phyloP scores from a whole-genome alignment of 2,888 invertebrate species.

The Melanargia galathea region DNA sequence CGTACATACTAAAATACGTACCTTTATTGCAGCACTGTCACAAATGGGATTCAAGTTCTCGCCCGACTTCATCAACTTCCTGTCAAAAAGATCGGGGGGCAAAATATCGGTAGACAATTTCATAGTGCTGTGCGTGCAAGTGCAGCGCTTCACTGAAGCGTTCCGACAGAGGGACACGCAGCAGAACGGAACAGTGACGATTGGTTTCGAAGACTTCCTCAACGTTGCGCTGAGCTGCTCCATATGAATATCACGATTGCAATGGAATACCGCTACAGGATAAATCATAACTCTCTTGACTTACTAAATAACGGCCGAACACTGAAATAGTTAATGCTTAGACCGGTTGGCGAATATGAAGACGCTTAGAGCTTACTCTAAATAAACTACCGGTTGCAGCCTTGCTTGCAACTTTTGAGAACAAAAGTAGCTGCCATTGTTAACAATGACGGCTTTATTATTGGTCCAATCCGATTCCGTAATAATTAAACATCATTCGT shows the following conservation, averaged over 20 bases:
- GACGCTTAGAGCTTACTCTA: too few relatives aligned
- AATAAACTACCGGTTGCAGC: too few relatives aligned
- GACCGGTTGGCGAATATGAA: too few relatives aligned
- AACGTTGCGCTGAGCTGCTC: conserved; percentile 90
- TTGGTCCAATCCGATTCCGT: too few relatives aligned
- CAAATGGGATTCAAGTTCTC: conserved; percentile 95
- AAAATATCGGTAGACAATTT: conserved; percentile 92
- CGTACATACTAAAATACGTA: too few relatives aligned
- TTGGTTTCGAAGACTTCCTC: conserved; percentile 96
- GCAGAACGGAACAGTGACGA: conserved; percentile 90
- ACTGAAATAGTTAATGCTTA: too few relatives aligned
- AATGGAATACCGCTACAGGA: neutral
- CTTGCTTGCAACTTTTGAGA: too few relatives aligned
- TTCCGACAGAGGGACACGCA: conserved; percentile 91
- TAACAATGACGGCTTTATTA: too few relatives aligned
- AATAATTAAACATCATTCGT: too few relatives aligned
- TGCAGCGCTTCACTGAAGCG: conserved; percentile 94
- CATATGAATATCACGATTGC: conserved; percentile 53
- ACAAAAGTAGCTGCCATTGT: too few relatives aligned
- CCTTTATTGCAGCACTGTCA: conserved; percentile 86
- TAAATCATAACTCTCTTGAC: neutral
- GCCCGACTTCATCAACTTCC: conserved; percentile 88
- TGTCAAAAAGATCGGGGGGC: conserved; percentile 85
- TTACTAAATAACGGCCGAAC: neutral
- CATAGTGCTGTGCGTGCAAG: conserved; percentile 93